phyloP scores from a whole-genome alignment of 2,888 invertebrate genomes.

The Euzophera pinguis region DNA sequence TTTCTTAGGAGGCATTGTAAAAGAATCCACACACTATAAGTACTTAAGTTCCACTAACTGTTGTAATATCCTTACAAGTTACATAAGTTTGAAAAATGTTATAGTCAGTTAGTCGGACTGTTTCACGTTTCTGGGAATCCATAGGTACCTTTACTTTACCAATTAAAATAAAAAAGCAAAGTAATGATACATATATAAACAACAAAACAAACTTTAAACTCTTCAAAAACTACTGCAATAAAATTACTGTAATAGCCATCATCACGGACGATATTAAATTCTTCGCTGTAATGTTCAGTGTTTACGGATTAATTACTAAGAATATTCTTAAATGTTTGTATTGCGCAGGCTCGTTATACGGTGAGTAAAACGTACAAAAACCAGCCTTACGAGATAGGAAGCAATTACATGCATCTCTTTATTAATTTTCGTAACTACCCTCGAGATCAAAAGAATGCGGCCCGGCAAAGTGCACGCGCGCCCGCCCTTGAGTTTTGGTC shows the following conservation, averaged over 20 bases:
- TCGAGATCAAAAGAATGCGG: conserved; percentile 70
- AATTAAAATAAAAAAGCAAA: too few species aligned
- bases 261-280: conserved; percentile 21
- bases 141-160: too few species aligned
- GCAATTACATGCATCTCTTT: conserved; percentile 75
- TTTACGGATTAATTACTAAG: conserved; percentile 31
- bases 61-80: too few species aligned
- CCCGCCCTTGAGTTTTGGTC: conserved; percentile 29
- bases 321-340: conserved; percentile 47
- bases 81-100: too few species aligned
- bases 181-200: too few species aligned
- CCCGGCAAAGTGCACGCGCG: conserved; percentile 35
- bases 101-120: too few species aligned
- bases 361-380: conserved; percentile 36
- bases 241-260: conserved; percentile 13
- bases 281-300: conserved; percentile 18
- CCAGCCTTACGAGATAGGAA: conserved; percentile 64
- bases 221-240: neutral
- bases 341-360: conserved; percentile 41
- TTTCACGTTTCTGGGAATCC: too few species aligned
- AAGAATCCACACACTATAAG: too few species aligned
- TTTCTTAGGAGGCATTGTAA: too few species aligned
- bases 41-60: too few species aligned
- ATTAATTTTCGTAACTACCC: conserved; percentile 79
- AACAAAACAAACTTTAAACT: neutral